phyloP scores from a whole-genome alignment of 1,140 invertebrate genomes.

The Drosophila sucinea region DNA sequence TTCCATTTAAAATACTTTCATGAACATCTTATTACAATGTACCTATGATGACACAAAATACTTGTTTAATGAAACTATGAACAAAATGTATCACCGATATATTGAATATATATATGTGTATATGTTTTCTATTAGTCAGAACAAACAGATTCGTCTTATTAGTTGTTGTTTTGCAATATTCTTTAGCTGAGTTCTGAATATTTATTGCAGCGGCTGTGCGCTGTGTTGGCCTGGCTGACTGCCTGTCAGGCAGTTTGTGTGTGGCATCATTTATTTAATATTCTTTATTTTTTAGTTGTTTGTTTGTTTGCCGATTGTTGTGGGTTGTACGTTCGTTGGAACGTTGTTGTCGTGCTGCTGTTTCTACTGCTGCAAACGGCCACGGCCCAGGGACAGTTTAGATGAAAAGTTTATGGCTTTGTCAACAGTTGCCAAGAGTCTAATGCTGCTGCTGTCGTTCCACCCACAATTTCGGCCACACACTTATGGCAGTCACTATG shows the following conservation, averaged over 20 bases:
- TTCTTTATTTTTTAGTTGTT: constrained; percentile 59
- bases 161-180: constrained; percentile 43
- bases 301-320: constrained; percentile 13
- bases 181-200: constrained; percentile 46
- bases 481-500: constrained; percentile 29
- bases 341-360: constrained; percentile 38
- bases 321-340: constrained; percentile 2
- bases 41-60: too few relatives aligned
- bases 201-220: constrained; percentile 55
- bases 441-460: constrained; percentile 49
- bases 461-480: constrained; percentile 23
- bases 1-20: too few relatives aligned
- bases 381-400: constrained; percentile 7
- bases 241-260: constrained; percentile 33
- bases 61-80: not conserved
- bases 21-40: too few relatives aligned
- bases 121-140: constrained; percentile 14
- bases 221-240: not conserved
- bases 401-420: constrained; percentile 8
- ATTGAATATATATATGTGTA: not conserved
- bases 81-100: not conserved
- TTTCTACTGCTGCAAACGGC: constrained; percentile 13
- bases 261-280: constrained; percentile 46
- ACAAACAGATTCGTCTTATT: not conserved
- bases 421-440: constrained; percentile 8